These are phyloP conservation scores for Amblyopsis hoosieri DNA, from an alignment of 2,797 vertebrate genomes.

Conservation along the genomic window DNA sequence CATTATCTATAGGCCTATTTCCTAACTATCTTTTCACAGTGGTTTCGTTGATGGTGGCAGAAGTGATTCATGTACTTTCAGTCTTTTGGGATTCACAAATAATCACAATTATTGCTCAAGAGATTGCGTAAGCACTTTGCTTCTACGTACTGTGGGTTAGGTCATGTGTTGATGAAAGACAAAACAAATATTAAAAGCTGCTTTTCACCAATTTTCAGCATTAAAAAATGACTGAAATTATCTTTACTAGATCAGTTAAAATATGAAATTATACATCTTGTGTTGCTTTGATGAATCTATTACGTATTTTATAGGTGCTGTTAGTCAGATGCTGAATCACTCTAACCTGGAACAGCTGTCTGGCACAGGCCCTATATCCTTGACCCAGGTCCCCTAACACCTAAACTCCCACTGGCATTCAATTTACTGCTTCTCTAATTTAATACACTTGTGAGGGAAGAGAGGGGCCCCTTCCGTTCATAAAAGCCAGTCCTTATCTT, in stretches of 20 bases:
- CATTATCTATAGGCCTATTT: not conserved
- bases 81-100: slow-evolving; percentile 5
- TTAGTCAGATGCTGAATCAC: slow-evolving; percentile 8
- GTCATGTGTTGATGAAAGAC: slow-evolving; percentile 19
- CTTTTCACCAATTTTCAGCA: too few species aligned
- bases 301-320: too few species aligned
- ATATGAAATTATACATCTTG: not conserved
- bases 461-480: not conserved
- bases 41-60: slow-evolving; percentile 37
- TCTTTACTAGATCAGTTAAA: not conserved
- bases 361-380: not conserved
- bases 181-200: slow-evolving; percentile 1
- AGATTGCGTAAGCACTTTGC: slow-evolving; percentile 5
- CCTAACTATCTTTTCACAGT: slow-evolving; percentile 17
- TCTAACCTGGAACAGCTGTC: slow-evolving; percentile 16
- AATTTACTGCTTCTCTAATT: not conserved
- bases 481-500: not conserved
- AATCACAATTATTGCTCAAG: slow-evolving; percentile 9
- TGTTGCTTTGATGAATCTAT: not conserved
- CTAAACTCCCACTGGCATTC: not conserved
- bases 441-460: not conserved
- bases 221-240: not conserved
- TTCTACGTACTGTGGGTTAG: not conserved
- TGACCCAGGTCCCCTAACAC: not conserved
- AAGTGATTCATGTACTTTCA: slow-evolving; percentile 38